A percentile compares a stretch with the other conserved stretches of the same genome.
These are phyloP conservation scores for Chamaea fasciata DNA, from an alignment of 2,113 vertebrate species.

Conservation along the genomic window DNA sequence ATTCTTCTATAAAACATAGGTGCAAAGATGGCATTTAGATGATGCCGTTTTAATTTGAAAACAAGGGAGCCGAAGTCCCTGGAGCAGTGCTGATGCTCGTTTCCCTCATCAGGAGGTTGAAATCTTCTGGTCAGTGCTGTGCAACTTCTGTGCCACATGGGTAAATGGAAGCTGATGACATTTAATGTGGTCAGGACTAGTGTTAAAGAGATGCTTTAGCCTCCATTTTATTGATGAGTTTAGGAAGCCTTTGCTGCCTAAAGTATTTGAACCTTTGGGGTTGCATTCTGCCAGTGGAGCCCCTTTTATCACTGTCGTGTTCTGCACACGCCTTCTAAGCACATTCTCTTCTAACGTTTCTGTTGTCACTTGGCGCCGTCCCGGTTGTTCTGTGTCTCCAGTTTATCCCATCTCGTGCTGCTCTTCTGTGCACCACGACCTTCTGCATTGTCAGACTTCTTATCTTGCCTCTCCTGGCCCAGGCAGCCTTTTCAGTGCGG, in stretches of 20 bases:
- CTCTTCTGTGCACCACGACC: rapidly evolving
- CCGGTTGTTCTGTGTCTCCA: neutral
- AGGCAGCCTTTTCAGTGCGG: neutral
- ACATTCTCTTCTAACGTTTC: neutral
- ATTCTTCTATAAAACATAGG: neutral
- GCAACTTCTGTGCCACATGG: neutral
- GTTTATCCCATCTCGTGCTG: neutral
- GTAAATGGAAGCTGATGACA: neutral
- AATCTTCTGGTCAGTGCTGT: neutral
- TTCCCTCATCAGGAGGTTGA: neutral
- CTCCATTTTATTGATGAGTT: neutral
- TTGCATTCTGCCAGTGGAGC: neutral
- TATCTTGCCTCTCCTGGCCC: neutral
- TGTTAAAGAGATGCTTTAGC: neutral
- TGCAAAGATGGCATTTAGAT: neutral
- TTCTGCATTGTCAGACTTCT: neutral
- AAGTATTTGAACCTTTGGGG: neutral
- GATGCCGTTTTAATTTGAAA: neutral
- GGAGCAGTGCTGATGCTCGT: rapidly evolving
- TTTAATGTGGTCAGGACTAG: neutral
- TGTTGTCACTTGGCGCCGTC: neutral
- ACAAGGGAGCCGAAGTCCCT: neutral
- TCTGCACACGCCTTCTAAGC: neutral
- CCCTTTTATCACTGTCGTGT: rapidly evolving
- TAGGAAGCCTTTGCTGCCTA: neutral